phyloP scores from a whole-genome alignment of 1,140 invertebrate genomes.

The Temnothorax curvispinosus region DNA sequence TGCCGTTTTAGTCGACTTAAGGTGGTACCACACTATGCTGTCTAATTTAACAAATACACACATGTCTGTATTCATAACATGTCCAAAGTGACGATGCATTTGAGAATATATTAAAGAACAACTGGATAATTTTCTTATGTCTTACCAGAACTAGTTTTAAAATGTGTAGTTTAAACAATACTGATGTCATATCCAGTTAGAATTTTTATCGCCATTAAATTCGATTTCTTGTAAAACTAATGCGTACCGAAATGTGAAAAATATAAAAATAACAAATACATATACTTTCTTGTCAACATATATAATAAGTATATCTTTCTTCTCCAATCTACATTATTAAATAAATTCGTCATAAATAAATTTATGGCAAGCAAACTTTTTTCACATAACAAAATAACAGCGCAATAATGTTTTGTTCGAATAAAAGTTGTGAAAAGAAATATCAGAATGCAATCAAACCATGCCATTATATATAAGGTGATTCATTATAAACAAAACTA shows the following conservation, averaged over 20 bases:
- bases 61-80: neutral
- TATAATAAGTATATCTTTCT: neutral
- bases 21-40: neutral
- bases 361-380: neutral
- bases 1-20: slow-evolving; percentile 24
- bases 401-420: neutral
- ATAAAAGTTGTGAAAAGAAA: neutral
- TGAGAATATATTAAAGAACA: neutral
- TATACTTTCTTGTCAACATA: neutral
- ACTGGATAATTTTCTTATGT: neutral
- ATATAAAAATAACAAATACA: neutral
- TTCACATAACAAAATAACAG: neutral
- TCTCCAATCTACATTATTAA: neutral
- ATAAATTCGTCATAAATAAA: neutral
- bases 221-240: neutral
- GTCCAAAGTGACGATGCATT: neutral
- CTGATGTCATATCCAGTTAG: neutral
- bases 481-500: neutral
- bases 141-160: neutral
- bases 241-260: neutral
- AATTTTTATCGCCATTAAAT: neutral
- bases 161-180: neutral
- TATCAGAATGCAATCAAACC: neutral
- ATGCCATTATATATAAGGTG: neutral
- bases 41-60: neutral